Evolutionary conservation across 2,113 vertebrate genomes (phyloP), one percentile per base, ranked within the genome.

Genomic region (Sinocyclocheilus maitianheensis): DNA sequence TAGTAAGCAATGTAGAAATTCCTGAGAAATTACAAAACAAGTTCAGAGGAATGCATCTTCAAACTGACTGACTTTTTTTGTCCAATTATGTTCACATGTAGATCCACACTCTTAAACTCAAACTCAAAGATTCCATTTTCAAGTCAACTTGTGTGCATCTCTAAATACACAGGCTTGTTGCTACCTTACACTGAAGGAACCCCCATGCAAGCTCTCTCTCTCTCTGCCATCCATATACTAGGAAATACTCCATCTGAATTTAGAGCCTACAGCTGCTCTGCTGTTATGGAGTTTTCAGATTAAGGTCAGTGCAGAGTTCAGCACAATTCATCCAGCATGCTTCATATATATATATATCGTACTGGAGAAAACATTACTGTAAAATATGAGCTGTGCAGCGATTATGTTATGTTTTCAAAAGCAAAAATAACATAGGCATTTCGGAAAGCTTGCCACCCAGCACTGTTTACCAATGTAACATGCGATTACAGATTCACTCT

Each of bases 211-310:
- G 88, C 78, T 63, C 84, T 84, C 84, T 84, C 85, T 86, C 77
- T 65, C 89, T 88, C 77, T 90, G 87, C 86, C 86, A 86, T 87
- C 90, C 87, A 88, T 85, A 85, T 88, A 88, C 90, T 91, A 93
- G 90, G 90, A 92, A 91, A 91, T 93, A 92, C 90, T 92, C 91
- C 85, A 91, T 92, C 95, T 95, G 94, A 93, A 96, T 95, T 96
- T 94, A 96, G 95, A 95, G 90, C 92, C 91, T 94, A 93, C 97
- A 97, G 95, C 96, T 97, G 96, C 93, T 93, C 89, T 91, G 93
- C 93, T 86, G 85, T 93, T 62, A 92, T 94, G 93, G 93, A 91
- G 89, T 90, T 89, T 95, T 95, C 91, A 84, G 91, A 94, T 93
- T 91, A 92, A 77, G 87, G 85, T 94, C 94, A 88, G 90, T 94